A percentile compares a stretch with the other conserved stretches of the same genome.
phyloP scores from a whole-genome alignment of 2,888 invertebrate genomes.

The Lordiphosa andalusiaca region DNA sequence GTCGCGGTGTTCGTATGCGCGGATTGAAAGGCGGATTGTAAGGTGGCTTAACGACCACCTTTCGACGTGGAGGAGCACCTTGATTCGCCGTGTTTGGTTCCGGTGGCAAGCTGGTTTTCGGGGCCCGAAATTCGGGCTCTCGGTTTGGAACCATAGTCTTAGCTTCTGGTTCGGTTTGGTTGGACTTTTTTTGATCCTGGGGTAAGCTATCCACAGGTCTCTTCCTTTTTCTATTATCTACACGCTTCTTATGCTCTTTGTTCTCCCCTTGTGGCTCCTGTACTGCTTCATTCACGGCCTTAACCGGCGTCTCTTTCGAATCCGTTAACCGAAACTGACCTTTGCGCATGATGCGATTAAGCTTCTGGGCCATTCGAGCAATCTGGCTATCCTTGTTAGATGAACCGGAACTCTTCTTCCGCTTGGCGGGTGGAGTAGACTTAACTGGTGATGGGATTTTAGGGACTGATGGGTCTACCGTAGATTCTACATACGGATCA shows the following conservation, averaged over 20 bases:
- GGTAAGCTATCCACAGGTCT: neutral
- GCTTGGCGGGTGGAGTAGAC: too few relatives aligned
- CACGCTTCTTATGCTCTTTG: too few relatives aligned
- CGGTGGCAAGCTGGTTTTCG: too few relatives aligned
- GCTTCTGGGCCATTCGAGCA: neutral
- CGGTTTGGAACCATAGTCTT: too few relatives aligned
- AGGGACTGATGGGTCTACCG: too few relatives aligned
- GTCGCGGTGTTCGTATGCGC: slow-evolving; percentile 49
- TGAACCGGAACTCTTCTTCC: too few relatives aligned
- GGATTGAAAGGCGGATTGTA: slow-evolving; percentile 58
- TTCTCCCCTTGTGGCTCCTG: too few relatives aligned
- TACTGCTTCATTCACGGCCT: slow-evolving; percentile 24
- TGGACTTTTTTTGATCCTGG: neutral
- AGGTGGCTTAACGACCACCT: slow-evolving; percentile 16
- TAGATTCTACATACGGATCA: neutral
- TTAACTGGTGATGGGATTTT: too few relatives aligned
- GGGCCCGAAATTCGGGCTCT: too few relatives aligned
- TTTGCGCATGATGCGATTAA: slow-evolving; percentile 9
- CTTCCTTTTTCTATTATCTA: too few relatives aligned
- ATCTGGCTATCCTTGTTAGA: neutral
- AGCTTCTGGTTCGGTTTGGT: neutral
- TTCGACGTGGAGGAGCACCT: slow-evolving; percentile 14
- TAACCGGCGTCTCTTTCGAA: neutral
- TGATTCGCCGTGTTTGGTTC: too few relatives aligned
- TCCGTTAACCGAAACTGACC: neutral